These are phyloP conservation scores for Branchellion lobata DNA, from an alignment of 2,888 invertebrate genomes.

Conservation along the genomic window DNA sequence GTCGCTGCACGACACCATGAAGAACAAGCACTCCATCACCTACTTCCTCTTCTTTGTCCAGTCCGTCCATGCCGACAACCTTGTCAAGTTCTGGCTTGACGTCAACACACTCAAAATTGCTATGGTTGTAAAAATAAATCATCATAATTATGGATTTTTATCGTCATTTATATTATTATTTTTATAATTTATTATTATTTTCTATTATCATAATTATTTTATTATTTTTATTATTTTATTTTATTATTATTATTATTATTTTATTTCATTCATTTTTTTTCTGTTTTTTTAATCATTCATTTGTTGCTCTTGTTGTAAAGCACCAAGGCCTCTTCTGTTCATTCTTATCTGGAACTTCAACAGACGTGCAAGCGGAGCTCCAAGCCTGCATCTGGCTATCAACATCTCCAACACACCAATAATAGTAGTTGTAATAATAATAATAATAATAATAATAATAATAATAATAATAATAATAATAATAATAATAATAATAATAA, in stretches of 20 bases:
- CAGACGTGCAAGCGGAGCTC: too few relatives aligned
- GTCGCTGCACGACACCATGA: constrained; percentile 74
- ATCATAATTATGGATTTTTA: not conserved
- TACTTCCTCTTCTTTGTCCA: constrained; percentile 86
- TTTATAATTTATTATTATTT: not conserved
- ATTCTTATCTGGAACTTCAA: too few relatives aligned
- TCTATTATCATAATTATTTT: not conserved
- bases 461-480: too few relatives aligned
- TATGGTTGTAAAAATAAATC: not conserved
- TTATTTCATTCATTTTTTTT: not conserved
- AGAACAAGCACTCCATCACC: constrained; percentile 76
- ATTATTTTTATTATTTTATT: not conserved
- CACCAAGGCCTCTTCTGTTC: too few relatives aligned
- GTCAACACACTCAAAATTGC: constrained; percentile 63
- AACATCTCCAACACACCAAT: too few relatives aligned
- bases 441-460: too few relatives aligned
- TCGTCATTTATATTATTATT: not conserved
- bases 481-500: too few relatives aligned
- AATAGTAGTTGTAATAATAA: too few relatives aligned
- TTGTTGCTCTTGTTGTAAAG: too few relatives aligned
- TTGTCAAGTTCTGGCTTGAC: constrained; percentile 65
- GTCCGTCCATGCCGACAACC: constrained; percentile 66
- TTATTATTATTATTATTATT: not conserved
- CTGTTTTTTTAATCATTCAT: not conserved
- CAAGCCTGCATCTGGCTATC: too few relatives aligned